A percentile compares a stretch with the other conserved stretches of the same genome.
These are phyloP conservation scores for Smittia aterrima DNA, from an alignment of 2,888 invertebrate species.

Conservation along the genomic window DNA sequence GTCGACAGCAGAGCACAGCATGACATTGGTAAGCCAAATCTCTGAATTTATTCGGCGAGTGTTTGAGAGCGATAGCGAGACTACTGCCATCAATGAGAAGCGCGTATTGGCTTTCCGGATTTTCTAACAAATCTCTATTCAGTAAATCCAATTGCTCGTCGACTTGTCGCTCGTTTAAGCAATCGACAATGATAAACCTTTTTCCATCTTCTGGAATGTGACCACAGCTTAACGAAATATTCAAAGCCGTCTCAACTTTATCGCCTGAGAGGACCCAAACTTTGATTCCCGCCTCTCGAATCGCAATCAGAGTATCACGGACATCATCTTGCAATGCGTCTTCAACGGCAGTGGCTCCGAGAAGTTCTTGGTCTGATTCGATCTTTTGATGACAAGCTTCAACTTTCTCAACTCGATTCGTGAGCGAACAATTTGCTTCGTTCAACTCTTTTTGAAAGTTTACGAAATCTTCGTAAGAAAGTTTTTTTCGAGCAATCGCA, in stretches of 20 bases:
- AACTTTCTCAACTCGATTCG: slow-evolving; percentile 49
- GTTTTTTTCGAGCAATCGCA: slow-evolving; percentile 71
- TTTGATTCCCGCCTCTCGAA: slow-evolving; percentile 77
- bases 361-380: slow-evolving; percentile 59
- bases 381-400: slow-evolving; percentile 50
- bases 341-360: slow-evolving; percentile 87
- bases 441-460: slow-evolving; percentile 55
- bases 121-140: slow-evolving; percentile 53
- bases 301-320: slow-evolving; percentile 72
- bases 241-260: slow-evolving; percentile 83
- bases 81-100: slow-evolving; percentile 78
- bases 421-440: slow-evolving; percentile 50
- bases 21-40: slow-evolving; percentile 69
- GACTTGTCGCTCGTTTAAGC: slow-evolving; percentile 55
- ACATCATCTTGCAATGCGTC: slow-evolving; percentile 86
- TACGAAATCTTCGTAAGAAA: slow-evolving; percentile 67
- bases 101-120: slow-evolving; percentile 59
- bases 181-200: slow-evolving; percentile 58
- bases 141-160: slow-evolving; percentile 65
- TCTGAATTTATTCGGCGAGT: slow-evolving; percentile 55
- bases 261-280: slow-evolving; percentile 94
- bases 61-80: slow-evolving; percentile 61
- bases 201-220: slow-evolving; percentile 62
- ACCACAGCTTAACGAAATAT: slow-evolving; percentile 77
- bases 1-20: slow-evolving; percentile 85